Base-by-base conservation (phyloP, 2,797 vertebrate species). In the Serranus cabrilla region DNA sequence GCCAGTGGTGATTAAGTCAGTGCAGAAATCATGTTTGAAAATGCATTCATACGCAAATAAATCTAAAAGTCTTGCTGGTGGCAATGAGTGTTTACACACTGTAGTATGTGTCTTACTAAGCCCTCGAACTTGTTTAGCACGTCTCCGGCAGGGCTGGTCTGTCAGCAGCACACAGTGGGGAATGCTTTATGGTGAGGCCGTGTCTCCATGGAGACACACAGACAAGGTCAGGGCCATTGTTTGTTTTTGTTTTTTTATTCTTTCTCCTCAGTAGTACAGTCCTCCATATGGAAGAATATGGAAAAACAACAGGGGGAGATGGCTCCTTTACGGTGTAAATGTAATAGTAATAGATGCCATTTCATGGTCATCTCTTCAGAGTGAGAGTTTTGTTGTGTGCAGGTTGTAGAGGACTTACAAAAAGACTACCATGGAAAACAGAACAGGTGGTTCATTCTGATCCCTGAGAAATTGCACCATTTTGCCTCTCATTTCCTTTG, bases 151-250 rank as follows among this genome's bases (percentile, higher is more conserved):
- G 72, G 71, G 68, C 73, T 47, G 58, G 69, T 61, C 72, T 83
- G 83, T 84, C 82, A 78, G 79, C 13, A 54, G 51, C 69, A 81
- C 88, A 83, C 90, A 87, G 88, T 76, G 83, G 84, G 79, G 83
- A 87, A 89, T 93, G 90, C 71, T 94, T 94, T 93, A 93, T 88
- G 81, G 88, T 63, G 81, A 92, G 91, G 83, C 88, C 85, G 84
- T 1, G 83, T 95, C 84, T 76, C 93, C 92, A 92, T 93, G 92
- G 92, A 76, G 89, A 95, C 92, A 76, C 61, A 67, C 58, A 77
- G 86, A 91, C 94, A 94, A 93, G 93, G 93, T 94, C 91, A 92
- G 81, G 85, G 79, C 83, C 87, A 89, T 94, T 95, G 92, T 94
- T 93, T 84, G 66, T 84, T 78, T 87, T 89, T 79, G 39, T 57